Evolutionary conservation across 2,113 vertebrate genomes (phyloP).

Genomic region (Cyprinodon brontotheroides): DNA sequence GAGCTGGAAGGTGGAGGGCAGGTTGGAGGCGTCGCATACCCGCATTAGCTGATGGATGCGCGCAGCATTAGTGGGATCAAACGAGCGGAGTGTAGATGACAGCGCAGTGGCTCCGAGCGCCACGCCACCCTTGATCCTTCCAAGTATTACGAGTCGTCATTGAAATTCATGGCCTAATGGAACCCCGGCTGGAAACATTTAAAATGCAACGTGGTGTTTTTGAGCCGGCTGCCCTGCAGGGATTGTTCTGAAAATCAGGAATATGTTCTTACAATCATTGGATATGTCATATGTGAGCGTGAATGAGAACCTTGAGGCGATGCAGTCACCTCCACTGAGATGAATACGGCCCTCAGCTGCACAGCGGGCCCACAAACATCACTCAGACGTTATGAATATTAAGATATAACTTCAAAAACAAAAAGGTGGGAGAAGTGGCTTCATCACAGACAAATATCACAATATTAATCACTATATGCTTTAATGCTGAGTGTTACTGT

Average conservation of each 20-base stretch:
- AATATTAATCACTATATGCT: too few relatives aligned
- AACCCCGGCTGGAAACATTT: constrained; percentile 21
- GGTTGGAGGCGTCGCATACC: constrained; percentile 30
- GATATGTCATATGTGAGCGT: background rate
- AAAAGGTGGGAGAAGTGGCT: background rate
- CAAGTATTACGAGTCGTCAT: constrained; percentile 29
- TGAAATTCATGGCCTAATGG: constrained; percentile 40
- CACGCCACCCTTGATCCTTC: constrained; percentile 37
- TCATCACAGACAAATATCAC: background rate
- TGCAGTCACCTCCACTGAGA: constrained; percentile 5
- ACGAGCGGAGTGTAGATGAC: constrained; percentile 15
- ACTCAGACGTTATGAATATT: background rate
- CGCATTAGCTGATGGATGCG: constrained; percentile 36
- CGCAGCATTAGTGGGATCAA: constrained; percentile 8
- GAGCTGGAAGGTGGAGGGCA: constrained; percentile 35
- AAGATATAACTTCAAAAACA: background rate
- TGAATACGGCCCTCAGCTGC: constrained; percentile 12
- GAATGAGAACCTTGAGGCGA: constrained; percentile 16
- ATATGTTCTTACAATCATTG: constrained; percentile 11
- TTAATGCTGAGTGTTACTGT: too few relatives aligned
- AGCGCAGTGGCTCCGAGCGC: constrained; percentile 16
- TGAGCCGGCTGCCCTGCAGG: constrained; percentile 13
- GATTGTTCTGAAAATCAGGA: constrained; percentile 25
- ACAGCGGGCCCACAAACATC: constrained; percentile 9
- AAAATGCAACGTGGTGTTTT: constrained; percentile 16